Conservation (phyloP, 2,888 invertebrate species). For the Lamellibrachia satsuma region DNA sequence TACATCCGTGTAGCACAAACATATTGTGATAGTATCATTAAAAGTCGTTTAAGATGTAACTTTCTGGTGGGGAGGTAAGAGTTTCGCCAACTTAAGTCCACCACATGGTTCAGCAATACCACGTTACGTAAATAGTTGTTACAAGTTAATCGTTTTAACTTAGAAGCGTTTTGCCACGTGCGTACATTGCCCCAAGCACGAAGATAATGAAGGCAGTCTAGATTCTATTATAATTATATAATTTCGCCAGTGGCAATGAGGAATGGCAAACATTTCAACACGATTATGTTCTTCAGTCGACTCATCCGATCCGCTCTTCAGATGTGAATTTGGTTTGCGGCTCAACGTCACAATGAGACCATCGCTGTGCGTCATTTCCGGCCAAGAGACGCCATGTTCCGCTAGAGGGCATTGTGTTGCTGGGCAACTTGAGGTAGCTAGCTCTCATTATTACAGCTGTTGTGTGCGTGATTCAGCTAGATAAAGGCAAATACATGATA, state of each 20-base stretch:
- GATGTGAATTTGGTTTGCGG: neutral
- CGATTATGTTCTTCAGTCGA: neutral
- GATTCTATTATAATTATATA: too few relatives aligned
- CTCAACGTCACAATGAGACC: neutral
- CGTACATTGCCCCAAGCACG: too few relatives aligned
- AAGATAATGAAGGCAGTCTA: too few relatives aligned
- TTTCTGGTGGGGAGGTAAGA: too few relatives aligned
- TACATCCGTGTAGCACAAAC: too few relatives aligned
- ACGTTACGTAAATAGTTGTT: neutral
- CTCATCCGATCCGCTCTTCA: conserved; percentile 5
- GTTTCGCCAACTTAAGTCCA: too few relatives aligned
- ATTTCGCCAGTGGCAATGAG: too few relatives aligned
- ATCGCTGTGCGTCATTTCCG: neutral
- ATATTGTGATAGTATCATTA: too few relatives aligned
- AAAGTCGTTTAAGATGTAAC: too few relatives aligned
- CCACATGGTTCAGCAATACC: neutral
- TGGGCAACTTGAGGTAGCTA: neutral
- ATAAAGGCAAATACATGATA: neutral
- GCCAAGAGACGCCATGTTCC: neutral
- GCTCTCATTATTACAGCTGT: neutral
- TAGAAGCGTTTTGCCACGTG: neutral
- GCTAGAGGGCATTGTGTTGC: neutral
- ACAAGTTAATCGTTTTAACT: neutral
- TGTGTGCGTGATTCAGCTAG: neutral
- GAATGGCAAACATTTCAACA: neutral